Conservation (phyloP, 2,113 vertebrate genomes). For the Anhinga anhinga region DNA sequence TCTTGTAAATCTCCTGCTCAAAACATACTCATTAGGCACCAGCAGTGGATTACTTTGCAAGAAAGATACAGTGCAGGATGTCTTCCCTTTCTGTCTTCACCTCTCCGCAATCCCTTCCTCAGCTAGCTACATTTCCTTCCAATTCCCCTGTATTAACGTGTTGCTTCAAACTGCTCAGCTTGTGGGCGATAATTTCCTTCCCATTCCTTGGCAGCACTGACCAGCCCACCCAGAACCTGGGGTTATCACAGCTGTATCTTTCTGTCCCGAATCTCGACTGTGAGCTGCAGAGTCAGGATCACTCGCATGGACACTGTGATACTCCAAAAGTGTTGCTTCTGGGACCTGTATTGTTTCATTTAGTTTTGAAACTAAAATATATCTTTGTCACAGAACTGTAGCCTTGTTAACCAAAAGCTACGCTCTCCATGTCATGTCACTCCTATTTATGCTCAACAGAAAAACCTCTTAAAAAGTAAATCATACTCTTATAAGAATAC, state of each 20-base stretch:
- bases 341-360: background rate
- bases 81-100: background rate
- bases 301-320: background rate
- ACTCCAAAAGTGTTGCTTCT: background rate
- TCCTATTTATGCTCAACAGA: background rate
- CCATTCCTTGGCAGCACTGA: background rate
- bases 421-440: background rate
- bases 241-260: background rate
- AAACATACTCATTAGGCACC: background rate
- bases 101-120: background rate
- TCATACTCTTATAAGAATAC: background rate
- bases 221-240: background rate
- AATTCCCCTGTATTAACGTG: background rate
- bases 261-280: background rate
- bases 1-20: background rate
- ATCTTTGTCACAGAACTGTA: background rate
- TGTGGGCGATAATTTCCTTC: background rate
- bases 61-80: rapidly evolving
- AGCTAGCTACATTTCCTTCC: background rate
- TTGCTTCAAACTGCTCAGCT: background rate
- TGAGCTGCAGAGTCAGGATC: background rate
- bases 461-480: background rate
- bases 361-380: background rate
- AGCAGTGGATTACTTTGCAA: background rate
- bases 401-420: background rate